Percentiles rank a stretch among this genome's conserved stretches.
phyloP scores from a whole-genome alignment of 2,797 vertebrate species.

The Acrocephalus scirpaceus region DNA sequence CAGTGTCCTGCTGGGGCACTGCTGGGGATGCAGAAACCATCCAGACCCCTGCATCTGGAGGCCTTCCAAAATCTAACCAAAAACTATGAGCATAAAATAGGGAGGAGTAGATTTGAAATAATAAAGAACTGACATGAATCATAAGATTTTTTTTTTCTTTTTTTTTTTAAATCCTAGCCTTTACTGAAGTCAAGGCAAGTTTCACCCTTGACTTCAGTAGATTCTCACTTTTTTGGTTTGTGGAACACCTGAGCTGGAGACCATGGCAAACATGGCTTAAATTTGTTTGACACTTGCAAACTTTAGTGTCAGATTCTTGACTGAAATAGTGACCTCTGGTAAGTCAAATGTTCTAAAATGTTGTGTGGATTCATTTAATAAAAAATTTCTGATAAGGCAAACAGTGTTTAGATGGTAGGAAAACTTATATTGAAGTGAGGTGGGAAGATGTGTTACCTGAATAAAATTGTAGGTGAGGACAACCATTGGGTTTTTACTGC shows the following conservation, averaged over 20 bases:
- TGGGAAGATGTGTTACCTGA: background rate
- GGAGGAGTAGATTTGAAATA: background rate
- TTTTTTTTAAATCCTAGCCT: background rate
- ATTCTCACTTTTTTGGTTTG: background rate
- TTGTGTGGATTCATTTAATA: background rate
- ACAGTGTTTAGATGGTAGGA: background rate
- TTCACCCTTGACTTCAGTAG: background rate
- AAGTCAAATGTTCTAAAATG: background rate
- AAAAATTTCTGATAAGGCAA: background rate
- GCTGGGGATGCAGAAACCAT: background rate
- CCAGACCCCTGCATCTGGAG: background rate
- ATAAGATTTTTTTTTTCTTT: background rate
- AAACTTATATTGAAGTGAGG: background rate
- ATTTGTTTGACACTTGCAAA: background rate
- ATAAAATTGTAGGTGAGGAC: background rate
- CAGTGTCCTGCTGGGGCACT: background rate
- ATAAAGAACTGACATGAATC: background rate
- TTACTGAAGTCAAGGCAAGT: background rate
- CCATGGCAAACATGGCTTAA: background rate
- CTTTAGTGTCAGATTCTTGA: background rate
- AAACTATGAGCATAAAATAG: background rate
- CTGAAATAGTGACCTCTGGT: background rate
- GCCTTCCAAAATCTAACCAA: background rate
- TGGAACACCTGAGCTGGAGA: background rate
- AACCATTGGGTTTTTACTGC: background rate